Conservation (phyloP, 1,140 invertebrate species). For the Zophobas morio region DNA sequence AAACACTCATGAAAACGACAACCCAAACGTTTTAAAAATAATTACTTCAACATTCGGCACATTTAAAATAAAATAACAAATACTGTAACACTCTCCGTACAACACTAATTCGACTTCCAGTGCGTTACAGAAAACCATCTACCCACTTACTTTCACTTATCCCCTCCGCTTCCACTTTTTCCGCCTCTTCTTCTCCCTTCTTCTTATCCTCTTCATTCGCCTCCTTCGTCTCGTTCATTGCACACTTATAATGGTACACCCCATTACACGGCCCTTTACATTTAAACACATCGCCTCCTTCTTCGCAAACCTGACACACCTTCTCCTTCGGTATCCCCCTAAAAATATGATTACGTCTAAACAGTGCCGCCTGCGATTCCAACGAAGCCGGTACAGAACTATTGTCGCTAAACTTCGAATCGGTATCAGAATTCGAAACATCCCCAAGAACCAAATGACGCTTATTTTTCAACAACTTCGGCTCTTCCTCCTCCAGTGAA, state of each 20-base stretch:
- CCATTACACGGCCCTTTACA: slow-evolving; percentile 74
- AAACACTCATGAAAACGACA: too few relatives aligned
- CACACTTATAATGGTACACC: slow-evolving; percentile 71
- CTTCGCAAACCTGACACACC: slow-evolving; percentile 79
- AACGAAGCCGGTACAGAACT: slow-evolving; percentile 55
- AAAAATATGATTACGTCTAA: slow-evolving; percentile 71
- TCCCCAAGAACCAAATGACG: neutral
- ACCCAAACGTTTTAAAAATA: too few relatives aligned
- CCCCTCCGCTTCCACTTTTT: neutral
- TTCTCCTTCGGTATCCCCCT: slow-evolving; percentile 74
- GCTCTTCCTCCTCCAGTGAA: neutral
- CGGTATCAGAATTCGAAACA: slow-evolving; percentile 63
- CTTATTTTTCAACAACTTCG: slow-evolving; percentile 9
- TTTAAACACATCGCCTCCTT: slow-evolving; percentile 73
- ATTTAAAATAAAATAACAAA: too few relatives aligned
- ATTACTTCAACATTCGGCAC: too few relatives aligned
- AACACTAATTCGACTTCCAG: too few relatives aligned
- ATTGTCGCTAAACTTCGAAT: slow-evolving; percentile 62
- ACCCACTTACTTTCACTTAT: neutral
- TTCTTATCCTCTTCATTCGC: slow-evolving; percentile 1
- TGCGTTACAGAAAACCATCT: too few relatives aligned
- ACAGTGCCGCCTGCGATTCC: slow-evolving; percentile 50
- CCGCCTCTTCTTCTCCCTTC: slow-evolving; percentile 22
- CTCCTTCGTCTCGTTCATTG: slow-evolving; percentile 26
- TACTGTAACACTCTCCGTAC: too few relatives aligned